Evolutionary conservation across 1,140 invertebrate genomes (phyloP), one percentile per base, ranked within the genome.

Genomic region (Dryas iulia): DNA sequence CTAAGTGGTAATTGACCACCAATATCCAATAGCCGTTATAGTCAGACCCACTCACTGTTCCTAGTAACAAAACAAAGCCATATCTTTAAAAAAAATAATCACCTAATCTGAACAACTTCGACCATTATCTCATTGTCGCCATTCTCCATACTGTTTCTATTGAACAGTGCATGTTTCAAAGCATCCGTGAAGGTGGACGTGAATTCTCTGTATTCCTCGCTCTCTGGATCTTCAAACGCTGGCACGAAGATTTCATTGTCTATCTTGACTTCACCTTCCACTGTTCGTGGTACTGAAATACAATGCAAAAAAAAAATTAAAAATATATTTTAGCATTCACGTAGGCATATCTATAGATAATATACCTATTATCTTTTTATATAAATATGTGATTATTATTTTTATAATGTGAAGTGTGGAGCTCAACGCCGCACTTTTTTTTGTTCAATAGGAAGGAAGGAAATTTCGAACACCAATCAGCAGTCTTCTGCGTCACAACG

Each of bases 201-300:
- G 28, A 96, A 86, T 67, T 94, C 87, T 79, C 93, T 92, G 76
- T 94, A 96, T 73, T 94, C 93, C 53, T 92, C 81, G 26, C 94
- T 95, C 30, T 94, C 94, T 10, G 89, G 87, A 77, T 95, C 90
- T 31, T 86, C 77, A 11, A 96, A 88, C 10, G 92, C 93, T 3
- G 93, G 82, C 18, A 92, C 89, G 83, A 94, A 96, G 47, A 94
- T 86, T 62, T 95, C 90, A 78, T 96, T 94, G 66, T 95, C 94
- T 14, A 97, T 92, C 54, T 86, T 94, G 11, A 96, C 76, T 79
- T 94, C 92, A 7, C 95, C 95, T 80, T 96, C 94, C 21, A 96
- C 71, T 8, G 94, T 94, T 79, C 93, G 89, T 61, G 95, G 94
- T 67, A 96, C 95, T 93, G 87, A 77, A 92, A 92, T 82, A 84